phyloP scores from a whole-genome alignment of 2,888 invertebrate species.

The Apotomis turbidana region DNA sequence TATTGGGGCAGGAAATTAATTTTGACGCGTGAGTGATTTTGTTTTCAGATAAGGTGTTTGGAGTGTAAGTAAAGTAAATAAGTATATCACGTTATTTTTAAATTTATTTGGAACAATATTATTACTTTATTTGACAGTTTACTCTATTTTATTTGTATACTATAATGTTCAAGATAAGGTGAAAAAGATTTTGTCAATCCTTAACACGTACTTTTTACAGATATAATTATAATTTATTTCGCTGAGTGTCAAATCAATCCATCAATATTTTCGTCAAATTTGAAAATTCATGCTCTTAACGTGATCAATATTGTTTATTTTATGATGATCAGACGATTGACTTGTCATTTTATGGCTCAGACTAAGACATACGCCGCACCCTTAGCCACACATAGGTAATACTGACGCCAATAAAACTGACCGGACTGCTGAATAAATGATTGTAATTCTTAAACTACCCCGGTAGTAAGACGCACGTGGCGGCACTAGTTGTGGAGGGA shows the following conservation, averaged over 20 bases:
- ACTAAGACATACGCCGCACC: constrained; percentile 2
- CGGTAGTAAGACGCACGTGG: constrained; percentile 72
- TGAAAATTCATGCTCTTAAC: not conserved
- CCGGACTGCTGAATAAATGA: constrained; percentile 71
- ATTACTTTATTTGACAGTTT: too few relatives aligned
- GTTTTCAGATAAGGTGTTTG: constrained; percentile 16
- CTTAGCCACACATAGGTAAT: constrained; percentile 17
- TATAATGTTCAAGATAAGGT: too few relatives aligned
- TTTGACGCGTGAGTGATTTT: constrained; percentile 36
- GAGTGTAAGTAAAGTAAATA: not conserved
- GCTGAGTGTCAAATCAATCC: too few relatives aligned
- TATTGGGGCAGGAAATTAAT: constrained; percentile 56
- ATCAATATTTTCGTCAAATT: too few relatives aligned
- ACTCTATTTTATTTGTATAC: too few relatives aligned
- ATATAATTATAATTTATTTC: too few relatives aligned
- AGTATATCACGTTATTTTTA: not conserved
- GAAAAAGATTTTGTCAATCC: too few relatives aligned
- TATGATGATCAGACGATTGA: not conserved
- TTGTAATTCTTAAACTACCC: constrained; percentile 80
- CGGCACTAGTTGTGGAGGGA: constrained; percentile 51
- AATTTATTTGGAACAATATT: not conserved
- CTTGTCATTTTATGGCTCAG: constrained; percentile 21
- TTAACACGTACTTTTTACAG: too few relatives aligned
- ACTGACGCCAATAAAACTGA: constrained; percentile 30
- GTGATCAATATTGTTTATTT: not conserved